These are phyloP conservation scores for Enhydra lutris DNA, from an alignment of 2,113 vertebrate genomes.

Conservation along the genomic window DNA sequence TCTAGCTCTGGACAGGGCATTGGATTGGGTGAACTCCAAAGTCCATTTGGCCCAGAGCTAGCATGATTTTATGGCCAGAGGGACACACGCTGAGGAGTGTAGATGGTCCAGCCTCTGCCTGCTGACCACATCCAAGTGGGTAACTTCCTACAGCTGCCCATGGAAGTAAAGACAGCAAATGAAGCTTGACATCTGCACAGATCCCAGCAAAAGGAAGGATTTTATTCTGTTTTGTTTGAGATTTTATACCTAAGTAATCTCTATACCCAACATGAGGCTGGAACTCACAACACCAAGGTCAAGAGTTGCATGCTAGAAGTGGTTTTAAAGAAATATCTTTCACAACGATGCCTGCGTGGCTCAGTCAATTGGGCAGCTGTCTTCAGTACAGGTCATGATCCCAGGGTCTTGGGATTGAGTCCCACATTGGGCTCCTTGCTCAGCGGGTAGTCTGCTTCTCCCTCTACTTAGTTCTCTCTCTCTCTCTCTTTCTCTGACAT, in stretches of 20 bases:
- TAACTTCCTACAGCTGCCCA: background rate
- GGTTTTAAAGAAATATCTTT: background rate
- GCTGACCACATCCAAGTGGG: background rate
- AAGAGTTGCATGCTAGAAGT: background rate
- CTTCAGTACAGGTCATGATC: too few species aligned
- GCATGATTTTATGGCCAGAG: background rate
- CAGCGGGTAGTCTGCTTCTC: too few species aligned
- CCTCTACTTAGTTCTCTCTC: too few species aligned
- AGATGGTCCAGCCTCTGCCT: background rate
- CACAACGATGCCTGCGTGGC: background rate
- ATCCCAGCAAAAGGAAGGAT: background rate
- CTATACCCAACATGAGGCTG: background rate
- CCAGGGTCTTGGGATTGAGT: too few species aligned
- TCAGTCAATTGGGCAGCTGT: too few species aligned
- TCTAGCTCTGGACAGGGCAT: background rate
- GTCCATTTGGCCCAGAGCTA: background rate
- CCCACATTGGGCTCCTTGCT: too few species aligned
- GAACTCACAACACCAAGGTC: background rate
- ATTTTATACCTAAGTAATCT: background rate
- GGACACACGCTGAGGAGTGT: rapidly evolving
- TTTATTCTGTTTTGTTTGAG: background rate
- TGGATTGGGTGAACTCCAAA: background rate
- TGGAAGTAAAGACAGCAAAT: background rate
- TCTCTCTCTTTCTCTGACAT: too few species aligned
- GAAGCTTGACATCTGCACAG: background rate